A percentile compares a stretch with the other conserved stretches of the same genome.
Conservation (phyloP, 37 sponge, comb jelly and placozoan genomes). For the Mnemiopsis leidyi region DNA sequence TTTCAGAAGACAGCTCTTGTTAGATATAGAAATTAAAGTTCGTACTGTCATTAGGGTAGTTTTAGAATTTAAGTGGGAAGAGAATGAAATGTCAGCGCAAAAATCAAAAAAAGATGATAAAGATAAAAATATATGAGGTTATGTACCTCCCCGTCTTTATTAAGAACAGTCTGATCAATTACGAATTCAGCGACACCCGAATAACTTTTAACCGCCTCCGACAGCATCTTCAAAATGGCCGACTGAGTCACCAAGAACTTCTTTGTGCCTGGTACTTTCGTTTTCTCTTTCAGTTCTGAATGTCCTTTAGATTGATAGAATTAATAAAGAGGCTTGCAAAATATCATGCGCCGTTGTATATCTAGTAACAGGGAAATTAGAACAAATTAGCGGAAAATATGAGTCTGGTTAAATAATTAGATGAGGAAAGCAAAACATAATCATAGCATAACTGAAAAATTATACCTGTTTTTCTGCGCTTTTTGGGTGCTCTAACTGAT, state of each 20-base stretch:
- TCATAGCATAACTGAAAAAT: too few species aligned
- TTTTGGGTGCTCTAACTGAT: constrained; percentile 16
- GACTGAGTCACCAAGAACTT: constrained; percentile 80
- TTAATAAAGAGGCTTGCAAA: not conserved
- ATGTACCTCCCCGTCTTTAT: constrained; percentile 25
- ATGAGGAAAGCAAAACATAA: too few species aligned
- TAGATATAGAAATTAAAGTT: too few species aligned
- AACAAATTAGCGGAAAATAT: too few species aligned
- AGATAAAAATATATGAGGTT: not conserved
- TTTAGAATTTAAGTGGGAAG: too few species aligned
- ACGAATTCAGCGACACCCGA: constrained; percentile 73
- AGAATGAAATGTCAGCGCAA: not conserved
- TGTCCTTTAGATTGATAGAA: not conserved
- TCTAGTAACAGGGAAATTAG: too few species aligned
- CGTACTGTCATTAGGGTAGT: too few species aligned
- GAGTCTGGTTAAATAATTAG: too few species aligned
- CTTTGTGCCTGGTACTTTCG: not conserved
- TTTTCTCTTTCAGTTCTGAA: constrained; percentile 1
- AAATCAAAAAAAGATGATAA: not conserved
- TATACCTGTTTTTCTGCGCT: constrained; percentile 41
- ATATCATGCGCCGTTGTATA: too few species aligned
- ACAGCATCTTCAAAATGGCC: constrained; percentile 77
- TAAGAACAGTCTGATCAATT: constrained; percentile 36
- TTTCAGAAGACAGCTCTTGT: too few species aligned
- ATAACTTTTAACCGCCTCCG: constrained; percentile 85